Evolutionary conservation across 2,797 vertebrate species (phyloP).

Genomic region (Perodicticus potto): DNA sequence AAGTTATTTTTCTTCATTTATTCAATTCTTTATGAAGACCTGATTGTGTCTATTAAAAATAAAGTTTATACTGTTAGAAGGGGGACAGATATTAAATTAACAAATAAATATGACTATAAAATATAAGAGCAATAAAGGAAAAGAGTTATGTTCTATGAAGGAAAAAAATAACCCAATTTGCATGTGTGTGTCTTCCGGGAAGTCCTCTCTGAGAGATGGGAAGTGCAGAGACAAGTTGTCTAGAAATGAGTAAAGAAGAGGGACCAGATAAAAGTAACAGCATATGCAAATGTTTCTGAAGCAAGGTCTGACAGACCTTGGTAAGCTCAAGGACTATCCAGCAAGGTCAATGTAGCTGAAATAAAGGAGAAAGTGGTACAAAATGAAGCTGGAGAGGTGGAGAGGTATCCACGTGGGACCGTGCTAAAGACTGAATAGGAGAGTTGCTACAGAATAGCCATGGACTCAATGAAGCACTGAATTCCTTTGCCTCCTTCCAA

Average conservation of each 20-base stretch:
- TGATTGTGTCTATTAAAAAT: not conserved
- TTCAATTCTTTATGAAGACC: not conserved
- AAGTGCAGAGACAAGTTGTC: not conserved
- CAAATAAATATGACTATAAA: slow-evolving; percentile 31
- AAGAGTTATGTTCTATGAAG: not conserved
- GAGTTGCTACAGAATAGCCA: not conserved
- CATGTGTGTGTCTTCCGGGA: not conserved
- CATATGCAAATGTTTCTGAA: not conserved
- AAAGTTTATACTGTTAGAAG: not conserved
- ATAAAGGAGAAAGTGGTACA: not conserved
- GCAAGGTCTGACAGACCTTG: not conserved
- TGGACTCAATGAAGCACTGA: not conserved
- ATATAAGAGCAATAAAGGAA: not conserved
- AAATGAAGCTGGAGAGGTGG: not conserved
- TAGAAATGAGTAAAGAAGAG: too few relatives aligned
- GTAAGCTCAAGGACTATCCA: not conserved
- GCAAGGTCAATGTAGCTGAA: not conserved
- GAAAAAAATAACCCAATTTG: not conserved
- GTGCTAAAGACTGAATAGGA: not conserved
- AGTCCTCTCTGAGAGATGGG: not conserved
- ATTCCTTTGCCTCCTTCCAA: not conserved
- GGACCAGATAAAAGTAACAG: not conserved
- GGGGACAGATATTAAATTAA: slow-evolving; percentile 21
- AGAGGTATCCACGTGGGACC: not conserved
- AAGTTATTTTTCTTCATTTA: slow-evolving; percentile 41